Evolutionary conservation across 2,113 vertebrate genomes (phyloP), one percentile per base, ranked within the genome.

Genomic region (Pelmatolapia mariae): DNA sequence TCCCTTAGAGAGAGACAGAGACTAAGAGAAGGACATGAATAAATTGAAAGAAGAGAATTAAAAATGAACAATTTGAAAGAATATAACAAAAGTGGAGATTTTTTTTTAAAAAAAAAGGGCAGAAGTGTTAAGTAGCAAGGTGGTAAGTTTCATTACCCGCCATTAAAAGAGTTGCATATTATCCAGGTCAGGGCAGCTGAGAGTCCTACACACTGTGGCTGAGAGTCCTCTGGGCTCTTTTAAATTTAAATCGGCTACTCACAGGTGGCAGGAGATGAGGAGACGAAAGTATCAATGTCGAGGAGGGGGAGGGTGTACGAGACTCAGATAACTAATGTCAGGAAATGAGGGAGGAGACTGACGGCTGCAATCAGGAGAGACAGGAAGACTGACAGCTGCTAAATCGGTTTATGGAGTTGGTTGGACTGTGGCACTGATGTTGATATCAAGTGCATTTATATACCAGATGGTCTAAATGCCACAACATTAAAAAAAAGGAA

Each of bases 201-300:
- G 87, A 85, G 52, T 36, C 80, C 29, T n/a, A n/a, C 50, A 50
- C 66, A 36, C 82, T 56, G 82, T 4, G 57, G 31, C 68, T 29
- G 59, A 80, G 87, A 76, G 63, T 90, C 89, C 89, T 87, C 79
- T 7, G 91, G 89, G 93, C n/a, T 84, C 82, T 82, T 89, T 92
- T 85, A 86, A 33, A 89, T 89, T 85, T 63, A 90, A 89, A 91
- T 61, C 36, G n/a, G n/a, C 57, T 15, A 45, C 66, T 93, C 29
- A 26, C 45, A 86, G 86, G 88, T 76, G 82, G 29, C 73, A 45
- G 73, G 71, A 81, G 89, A 85, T 19, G 18, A 52, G 73, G 59
- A 71, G 81, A 22, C 47, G 29, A 85, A 54, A 43, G 87, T 38
- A 53, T 86, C 79, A 84, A 68, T 87, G 80, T 29, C 9, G 31